Evolutionary conservation across 1,140 invertebrate genomes (phyloP), one percentile per base, ranked within the genome.

Genomic region (Gryllus bimaculatus): DNA sequence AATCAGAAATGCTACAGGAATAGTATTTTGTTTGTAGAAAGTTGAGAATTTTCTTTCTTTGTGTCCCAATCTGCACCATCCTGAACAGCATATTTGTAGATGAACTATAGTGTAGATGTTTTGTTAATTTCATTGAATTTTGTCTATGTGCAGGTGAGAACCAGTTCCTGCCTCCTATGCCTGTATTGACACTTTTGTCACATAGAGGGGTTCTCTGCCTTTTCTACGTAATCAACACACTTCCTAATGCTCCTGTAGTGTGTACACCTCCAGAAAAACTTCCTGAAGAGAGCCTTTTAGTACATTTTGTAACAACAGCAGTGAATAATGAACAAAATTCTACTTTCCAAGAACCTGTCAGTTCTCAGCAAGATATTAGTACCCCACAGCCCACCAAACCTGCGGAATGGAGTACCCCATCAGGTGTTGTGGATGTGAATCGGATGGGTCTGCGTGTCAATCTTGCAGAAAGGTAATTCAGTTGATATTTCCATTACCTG

Each of bases 171-270:
- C 88, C 88, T 0, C 86, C 89, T 8, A 92, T 91, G 88, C 92
- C 93, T 1, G 86, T 92, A 21, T 84, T 93, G 8, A 86, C 90
- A 75, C 85, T 94, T 7, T 82, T 94, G 47, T 92, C 92, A 2
- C 90, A 93, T 75, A 89, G 92, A 74, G 93, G 94, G 8, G 82
- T 91, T 10, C 85, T 95, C n/a, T 89, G 91, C 7, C 86, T 90
- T 15, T 95, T 91, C 84, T 89, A 92, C 83, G 88, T 93, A 78
- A 86, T 94, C 8, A 93, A 94, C 83, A 81, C 91, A 26, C 85
- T 87, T 18, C 85, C 87, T 47, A 87, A 86, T 18, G 87, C 87
- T 1, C 83, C 85, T 0, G 85, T 83, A 21, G 82, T 94, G 8
- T 93, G 91, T 80, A 84, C 84, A 0, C 88, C 90, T 66, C 88